Conservation (phyloP, 1,140 invertebrate genomes). For the Drosophila ananassae region DNA sequence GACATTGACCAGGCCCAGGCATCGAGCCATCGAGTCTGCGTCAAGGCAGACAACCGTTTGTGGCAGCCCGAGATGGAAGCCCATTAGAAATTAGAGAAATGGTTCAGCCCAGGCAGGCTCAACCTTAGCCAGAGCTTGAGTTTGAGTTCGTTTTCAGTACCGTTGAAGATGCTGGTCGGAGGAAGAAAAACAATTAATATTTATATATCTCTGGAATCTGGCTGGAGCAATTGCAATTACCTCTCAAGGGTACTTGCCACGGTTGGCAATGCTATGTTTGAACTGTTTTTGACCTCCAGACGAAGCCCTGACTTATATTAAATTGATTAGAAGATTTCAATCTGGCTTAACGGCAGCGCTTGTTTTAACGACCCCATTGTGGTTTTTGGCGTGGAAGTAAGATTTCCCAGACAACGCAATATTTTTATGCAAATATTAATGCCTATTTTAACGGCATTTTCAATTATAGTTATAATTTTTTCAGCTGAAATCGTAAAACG, state of each 20-base stretch:
- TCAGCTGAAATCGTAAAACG: conserved; percentile 2
- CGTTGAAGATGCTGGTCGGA: conserved; percentile 21
- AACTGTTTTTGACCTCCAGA: conserved; percentile 9
- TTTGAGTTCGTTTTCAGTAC: conserved; percentile 10
- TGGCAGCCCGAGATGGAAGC: conserved; percentile 57
- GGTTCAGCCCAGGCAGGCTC: conserved; percentile 44
- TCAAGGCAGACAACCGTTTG: conserved; percentile 40
- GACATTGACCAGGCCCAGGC: conserved; percentile 66
- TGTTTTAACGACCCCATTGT: not conserved
- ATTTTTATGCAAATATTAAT: conserved; percentile 5
- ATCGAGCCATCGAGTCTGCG: conserved; percentile 26
- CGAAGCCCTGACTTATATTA: conserved; percentile 21
- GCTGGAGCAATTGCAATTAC: conserved; percentile 34
- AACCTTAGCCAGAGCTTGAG: not conserved
- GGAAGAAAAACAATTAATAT: conserved; percentile 52
- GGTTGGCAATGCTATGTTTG: conserved; percentile 9
- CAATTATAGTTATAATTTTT: not conserved
- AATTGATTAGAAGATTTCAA: conserved; percentile 9
- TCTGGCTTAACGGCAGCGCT: not conserved
- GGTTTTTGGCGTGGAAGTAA: not conserved
- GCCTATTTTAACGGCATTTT: not conserved
- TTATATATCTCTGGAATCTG: conserved; percentile 51
- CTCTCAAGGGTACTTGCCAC: conserved; percentile 10
- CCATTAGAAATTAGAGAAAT: conserved; percentile 70
- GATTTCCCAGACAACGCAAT: not conserved